Percentiles rank a stretch among this genome's conserved stretches.
Conservation (phyloP, 2,113 vertebrate genomes). For the Pelecanus crispus region DNA sequence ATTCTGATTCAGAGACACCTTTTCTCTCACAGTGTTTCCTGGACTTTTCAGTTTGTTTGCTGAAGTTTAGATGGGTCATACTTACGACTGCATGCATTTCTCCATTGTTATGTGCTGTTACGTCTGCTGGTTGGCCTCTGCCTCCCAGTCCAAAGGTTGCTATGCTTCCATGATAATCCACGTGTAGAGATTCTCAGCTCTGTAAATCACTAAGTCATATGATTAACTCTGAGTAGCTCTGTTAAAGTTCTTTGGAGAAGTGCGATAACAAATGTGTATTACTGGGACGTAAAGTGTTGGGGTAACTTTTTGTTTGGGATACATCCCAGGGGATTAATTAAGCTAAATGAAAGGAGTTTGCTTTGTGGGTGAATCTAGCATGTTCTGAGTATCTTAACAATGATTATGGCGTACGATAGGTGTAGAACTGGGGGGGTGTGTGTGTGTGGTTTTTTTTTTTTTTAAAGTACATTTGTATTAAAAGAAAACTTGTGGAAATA, state of each 20-base stretch:
- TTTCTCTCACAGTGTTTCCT: background rate
- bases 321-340: background rate
- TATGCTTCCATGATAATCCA: background rate
- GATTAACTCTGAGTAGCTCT: background rate
- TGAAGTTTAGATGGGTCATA: background rate
- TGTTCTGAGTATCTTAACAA: background rate
- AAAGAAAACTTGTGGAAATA: background rate
- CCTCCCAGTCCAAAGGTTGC: constrained; percentile 22
- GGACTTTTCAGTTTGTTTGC: background rate
- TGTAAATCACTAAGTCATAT: background rate
- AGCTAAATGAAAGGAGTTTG: background rate
- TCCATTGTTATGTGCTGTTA: background rate
- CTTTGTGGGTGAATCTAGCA: background rate
- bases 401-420: background rate
- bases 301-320: background rate
- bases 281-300: background rate
- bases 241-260: background rate
- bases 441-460: background rate
- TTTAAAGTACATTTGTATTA: background rate
- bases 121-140: background rate
- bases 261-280: background rate
- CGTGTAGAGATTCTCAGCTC: background rate
- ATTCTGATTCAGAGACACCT: background rate
- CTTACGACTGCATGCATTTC: background rate
- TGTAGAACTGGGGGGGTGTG: background rate